Base-by-base conservation (phyloP, 2,797 vertebrate genomes). In the Mus spretus region DNA sequence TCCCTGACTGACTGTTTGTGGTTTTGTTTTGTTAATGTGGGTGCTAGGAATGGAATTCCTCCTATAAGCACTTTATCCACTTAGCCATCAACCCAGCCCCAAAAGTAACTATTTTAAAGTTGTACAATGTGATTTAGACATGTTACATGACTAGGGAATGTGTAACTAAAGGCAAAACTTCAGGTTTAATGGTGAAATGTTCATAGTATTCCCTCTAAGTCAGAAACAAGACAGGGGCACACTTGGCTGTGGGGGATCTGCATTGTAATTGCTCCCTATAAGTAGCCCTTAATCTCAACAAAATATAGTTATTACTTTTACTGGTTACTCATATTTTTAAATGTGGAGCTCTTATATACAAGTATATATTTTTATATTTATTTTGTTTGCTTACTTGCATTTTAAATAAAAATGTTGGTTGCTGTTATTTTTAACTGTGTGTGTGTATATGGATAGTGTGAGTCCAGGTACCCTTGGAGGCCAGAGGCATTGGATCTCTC, bases 211-310 rank as follows among this genome's bases (percentile, higher is more conserved):
- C 10, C 47, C 28, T 47, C 24, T 37, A 26, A 44, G 44, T 59
- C 59, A 55, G 50, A 63, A 67, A 34, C 31, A 74, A 67, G 65
- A 70, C 19, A 2, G 5, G n/a, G 13, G 24, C 6, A 7, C n/a
- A 22, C 1, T 8, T 2, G 0, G 4, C 67, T 7, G 3, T 14
- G 8, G n/a, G 19, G 14, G 12, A 19, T 50, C 77, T 8, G 12
- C 14, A 28, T 40, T 22, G 47, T 14, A 24, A 6, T 34, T 90
- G 9, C 4, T 55, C 47, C 28, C 63, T 12, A 0, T 2, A n/a
- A n/a, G 11, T 55, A 88, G 47, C 5, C 2, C 70, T 17, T 37
- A 47, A 10, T n/a, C 14, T 50, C n/a, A 13, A 34, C 28, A 37
- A 47, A 28, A 67, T 53, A 31, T n/a, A 70, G 20, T 24, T 57